phyloP scores from a whole-genome alignment of 2,888 invertebrate species.

The Sussaba pulchella region DNA sequence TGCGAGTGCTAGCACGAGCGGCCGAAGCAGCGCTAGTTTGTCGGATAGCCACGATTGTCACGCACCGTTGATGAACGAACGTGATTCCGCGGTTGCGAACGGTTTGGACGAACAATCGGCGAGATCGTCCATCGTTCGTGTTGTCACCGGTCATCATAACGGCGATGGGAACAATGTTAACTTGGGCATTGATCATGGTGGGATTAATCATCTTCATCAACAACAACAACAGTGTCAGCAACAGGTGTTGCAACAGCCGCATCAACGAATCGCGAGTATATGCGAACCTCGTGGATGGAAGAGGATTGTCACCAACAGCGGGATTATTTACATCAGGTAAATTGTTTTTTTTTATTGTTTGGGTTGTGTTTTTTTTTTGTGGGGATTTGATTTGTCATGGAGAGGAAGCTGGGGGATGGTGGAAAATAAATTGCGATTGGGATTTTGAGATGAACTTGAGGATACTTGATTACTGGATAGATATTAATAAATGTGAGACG shows the following conservation, averaged over 20 bases:
- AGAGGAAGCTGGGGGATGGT: no score
- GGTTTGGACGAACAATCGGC: constrained; percentile 81
- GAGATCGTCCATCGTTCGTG: constrained; percentile 71
- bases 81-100: constrained; percentile 75
- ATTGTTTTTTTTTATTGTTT: background rate
- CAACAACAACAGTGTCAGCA: constrained; percentile 75
- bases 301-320: constrained; percentile 89
- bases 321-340: constrained; percentile 92
- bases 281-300: constrained; percentile 92
- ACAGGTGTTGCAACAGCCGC: constrained; percentile 74
- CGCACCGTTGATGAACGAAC: constrained; percentile 53
- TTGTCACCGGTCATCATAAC: constrained; percentile 69
- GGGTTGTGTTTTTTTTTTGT: background rate
- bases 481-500: no score
- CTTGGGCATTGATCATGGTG: constrained; percentile 67
- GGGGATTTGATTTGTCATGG: no score
- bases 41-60: constrained; percentile 82
- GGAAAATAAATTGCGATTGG: no score
- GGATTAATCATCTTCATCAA: constrained; percentile 67
- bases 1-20: constrained; percentile 38
- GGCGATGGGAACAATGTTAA: constrained; percentile 59
- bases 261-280: constrained; percentile 79
- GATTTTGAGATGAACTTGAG: no score
- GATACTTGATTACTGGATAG: no score
- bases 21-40: constrained; percentile 83